Evolutionary conservation across 2,888 invertebrate species (phyloP).

Genomic region (Ceratothoa steindachneri): DNA sequence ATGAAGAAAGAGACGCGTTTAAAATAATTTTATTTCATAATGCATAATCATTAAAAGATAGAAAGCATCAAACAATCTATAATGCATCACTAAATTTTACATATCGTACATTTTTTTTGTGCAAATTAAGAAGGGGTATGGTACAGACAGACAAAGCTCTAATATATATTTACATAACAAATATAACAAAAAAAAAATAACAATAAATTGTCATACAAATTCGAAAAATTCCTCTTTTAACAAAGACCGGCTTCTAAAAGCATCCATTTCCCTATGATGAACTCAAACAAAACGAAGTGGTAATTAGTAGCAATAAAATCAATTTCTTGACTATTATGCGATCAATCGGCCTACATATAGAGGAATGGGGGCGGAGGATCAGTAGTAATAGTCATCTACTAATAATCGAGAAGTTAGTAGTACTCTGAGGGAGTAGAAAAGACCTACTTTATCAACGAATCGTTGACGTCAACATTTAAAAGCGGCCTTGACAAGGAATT

Average conservation of each 20-base stretch:
- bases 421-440: neutral
- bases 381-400: too few relatives aligned
- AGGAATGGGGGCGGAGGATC: too few relatives aligned
- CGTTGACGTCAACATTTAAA: neutral
- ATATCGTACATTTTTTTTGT: constrained; percentile 1
- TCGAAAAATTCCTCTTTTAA: neutral
- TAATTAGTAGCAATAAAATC: neutral
- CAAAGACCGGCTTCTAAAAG: neutral
- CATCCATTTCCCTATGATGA: neutral
- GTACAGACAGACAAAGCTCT: neutral
- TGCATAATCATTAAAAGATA: constrained; percentile 12
- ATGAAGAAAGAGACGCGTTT: neutral
- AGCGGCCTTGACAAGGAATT: neutral
- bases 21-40: constrained; percentile 9
- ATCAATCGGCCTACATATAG: too few relatives aligned
- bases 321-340: neutral
- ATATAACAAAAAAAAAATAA: neutral
- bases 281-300: neutral
- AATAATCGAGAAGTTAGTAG: too few relatives aligned
- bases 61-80: constrained; percentile 11
- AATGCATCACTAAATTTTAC: constrained; percentile 8
- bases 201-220: neutral
- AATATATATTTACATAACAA: constrained; percentile 11
- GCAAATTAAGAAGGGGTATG: neutral
- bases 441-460: neutral